Evolutionary conservation across 2,888 invertebrate species (phyloP).

Genomic region (Ceriagrion tenellum): DNA sequence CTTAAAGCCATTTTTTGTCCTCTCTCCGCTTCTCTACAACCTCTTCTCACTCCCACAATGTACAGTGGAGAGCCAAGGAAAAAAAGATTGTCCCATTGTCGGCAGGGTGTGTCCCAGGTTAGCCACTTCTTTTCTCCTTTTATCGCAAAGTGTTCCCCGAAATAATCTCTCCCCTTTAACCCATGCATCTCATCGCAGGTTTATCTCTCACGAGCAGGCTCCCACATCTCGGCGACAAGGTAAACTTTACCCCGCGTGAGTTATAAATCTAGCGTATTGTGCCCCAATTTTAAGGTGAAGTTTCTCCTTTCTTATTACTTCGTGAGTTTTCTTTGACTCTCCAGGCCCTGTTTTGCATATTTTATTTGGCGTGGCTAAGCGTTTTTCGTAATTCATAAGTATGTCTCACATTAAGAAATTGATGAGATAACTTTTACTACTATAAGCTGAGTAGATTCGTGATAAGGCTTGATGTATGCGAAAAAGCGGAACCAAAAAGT

Average conservation of each 20-base stretch:
- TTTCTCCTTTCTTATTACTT: too few relatives aligned
- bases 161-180: constrained; percentile 11
- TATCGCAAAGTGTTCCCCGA: not conserved
- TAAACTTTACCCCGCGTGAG: not conserved
- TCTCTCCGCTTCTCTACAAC: not conserved
- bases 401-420: too few relatives aligned
- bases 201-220: not conserved
- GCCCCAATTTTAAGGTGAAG: not conserved
- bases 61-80: not conserved
- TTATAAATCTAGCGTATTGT: not conserved
- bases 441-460: too few relatives aligned
- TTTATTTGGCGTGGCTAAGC: too few relatives aligned
- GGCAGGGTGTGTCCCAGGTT: not conserved
- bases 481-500: too few relatives aligned
- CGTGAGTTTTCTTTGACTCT: too few relatives aligned
- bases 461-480: too few relatives aligned
- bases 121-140: not conserved
- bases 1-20: constrained; percentile 41
- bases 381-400: too few relatives aligned
- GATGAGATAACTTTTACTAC: too few relatives aligned
- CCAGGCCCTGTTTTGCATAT: too few relatives aligned
- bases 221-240: not conserved
- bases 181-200: not conserved
- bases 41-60: not conserved
- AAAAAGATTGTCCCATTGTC: not conserved